A percentile compares a stretch with the other conserved stretches of the same genome.
These are phyloP conservation scores for Semotilus atromaculatus DNA, from an alignment of 2,797 vertebrate genomes.

Conservation along the genomic window DNA sequence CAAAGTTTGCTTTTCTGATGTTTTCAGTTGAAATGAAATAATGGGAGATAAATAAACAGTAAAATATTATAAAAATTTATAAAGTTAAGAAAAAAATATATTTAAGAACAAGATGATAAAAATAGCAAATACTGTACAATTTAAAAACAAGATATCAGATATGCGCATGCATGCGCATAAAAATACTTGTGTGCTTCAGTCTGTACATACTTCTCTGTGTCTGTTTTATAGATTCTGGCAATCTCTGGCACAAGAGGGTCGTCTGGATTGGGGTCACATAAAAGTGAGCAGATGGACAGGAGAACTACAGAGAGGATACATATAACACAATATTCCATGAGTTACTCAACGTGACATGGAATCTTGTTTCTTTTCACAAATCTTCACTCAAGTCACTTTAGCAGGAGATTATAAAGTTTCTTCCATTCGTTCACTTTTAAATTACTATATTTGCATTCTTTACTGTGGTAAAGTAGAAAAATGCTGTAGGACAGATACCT, in stretches of 20 bases:
- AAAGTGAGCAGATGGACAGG: slow-evolving; percentile 86
- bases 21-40: neutral
- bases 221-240: slow-evolving; percentile 87
- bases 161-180: neutral
- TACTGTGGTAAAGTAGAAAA: too few species aligned
- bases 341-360: too few species aligned
- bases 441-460: too few species aligned
- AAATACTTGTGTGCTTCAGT: neutral
- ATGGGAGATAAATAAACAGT: neutral
- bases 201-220: slow-evolving; percentile 78
- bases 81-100: neutral
- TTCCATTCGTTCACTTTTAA: too few species aligned
- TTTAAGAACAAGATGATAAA: neutral
- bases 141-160: neutral
- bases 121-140: neutral
- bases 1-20: too few species aligned
- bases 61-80: neutral
- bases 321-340: neutral
- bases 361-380: neutral
- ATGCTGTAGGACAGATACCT: too few species aligned
- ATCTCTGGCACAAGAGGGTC: slow-evolving; percentile 88
- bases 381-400: neutral
- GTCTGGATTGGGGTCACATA: slow-evolving; percentile 87
- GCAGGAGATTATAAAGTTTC: too few species aligned
- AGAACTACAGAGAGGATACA: slow-evolving; percentile 75